Percentiles rank a stretch among this genome's conserved stretches.
Evolutionary conservation across 2,113 vertebrate genomes (phyloP).

Genomic region (Neogobius melanostomus): DNA sequence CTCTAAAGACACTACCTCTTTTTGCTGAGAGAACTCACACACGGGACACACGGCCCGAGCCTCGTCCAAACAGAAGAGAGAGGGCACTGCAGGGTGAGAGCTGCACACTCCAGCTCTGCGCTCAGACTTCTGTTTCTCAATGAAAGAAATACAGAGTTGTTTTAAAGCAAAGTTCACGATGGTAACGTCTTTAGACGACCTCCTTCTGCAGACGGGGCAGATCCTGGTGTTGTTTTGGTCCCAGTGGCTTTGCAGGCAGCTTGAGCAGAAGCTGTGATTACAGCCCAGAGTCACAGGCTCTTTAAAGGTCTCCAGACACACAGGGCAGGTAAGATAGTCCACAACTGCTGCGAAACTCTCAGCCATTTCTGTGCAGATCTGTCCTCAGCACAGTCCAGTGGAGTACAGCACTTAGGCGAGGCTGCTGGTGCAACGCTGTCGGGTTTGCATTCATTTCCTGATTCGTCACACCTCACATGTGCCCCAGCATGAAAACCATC

Average conservation of each 20-base stretch:
- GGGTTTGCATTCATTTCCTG: background rate
- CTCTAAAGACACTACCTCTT: conserved; percentile 26
- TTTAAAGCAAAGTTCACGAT: accelerated
- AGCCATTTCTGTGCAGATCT: conserved; percentile 12
- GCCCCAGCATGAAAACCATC: background rate
- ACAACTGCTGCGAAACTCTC: background rate
- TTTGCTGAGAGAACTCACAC: conserved; percentile 38
- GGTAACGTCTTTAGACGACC: accelerated
- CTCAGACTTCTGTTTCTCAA: background rate
- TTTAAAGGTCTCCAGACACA: conserved; percentile 43
- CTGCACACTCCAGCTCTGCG: background rate
- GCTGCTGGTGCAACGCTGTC: background rate
- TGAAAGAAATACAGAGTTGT: conserved; percentile 8
- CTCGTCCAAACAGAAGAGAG: conserved; percentile 32
- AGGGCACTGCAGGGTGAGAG: conserved; percentile 7
- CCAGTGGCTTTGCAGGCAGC: conserved; percentile 16
- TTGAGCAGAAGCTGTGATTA: conserved; percentile 24
- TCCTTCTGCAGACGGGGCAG: conserved; percentile 29
- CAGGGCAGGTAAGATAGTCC: conserved; percentile 22
- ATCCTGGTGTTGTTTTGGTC: background rate
- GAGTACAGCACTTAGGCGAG: background rate
- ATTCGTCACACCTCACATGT: background rate
- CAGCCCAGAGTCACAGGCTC: conserved; percentile 41
- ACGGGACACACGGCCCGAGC: conserved; percentile 32
- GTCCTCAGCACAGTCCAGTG: background rate